Evolutionary conservation across 2,113 vertebrate genomes (phyloP).

Genomic region (Origma solitaria): DNA sequence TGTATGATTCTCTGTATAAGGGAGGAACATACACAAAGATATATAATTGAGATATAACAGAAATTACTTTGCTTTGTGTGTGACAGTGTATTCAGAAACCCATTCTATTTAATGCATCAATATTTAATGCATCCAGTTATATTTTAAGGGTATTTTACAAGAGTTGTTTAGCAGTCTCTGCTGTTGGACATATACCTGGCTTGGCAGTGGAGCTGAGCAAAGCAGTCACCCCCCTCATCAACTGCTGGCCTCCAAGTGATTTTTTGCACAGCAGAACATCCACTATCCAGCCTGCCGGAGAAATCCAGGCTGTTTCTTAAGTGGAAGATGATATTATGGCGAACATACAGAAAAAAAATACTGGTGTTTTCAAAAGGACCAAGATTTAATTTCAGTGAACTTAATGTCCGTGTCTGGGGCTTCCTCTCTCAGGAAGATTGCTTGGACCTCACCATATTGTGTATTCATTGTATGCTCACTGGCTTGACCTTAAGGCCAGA

Average conservation of each 20-base stretch:
- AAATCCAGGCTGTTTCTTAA: not conserved
- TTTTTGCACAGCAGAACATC: not conserved
- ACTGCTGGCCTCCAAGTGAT: accelerated
- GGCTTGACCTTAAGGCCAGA: not conserved
- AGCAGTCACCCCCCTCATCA: accelerated
- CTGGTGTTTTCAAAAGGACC: not conserved
- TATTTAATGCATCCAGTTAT: not conserved
- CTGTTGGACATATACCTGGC: not conserved
- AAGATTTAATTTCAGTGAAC: not conserved
- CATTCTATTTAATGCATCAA: not conserved
- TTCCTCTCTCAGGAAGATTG: not conserved
- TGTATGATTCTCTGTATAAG: not conserved
- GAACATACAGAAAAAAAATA: not conserved
- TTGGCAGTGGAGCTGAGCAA: not conserved
- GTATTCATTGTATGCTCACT: not conserved
- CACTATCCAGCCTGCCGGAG: not conserved
- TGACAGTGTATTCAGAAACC: not conserved
- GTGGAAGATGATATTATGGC: not conserved
- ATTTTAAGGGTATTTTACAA: not conserved
- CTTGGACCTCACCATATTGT: not conserved
- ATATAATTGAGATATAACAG: not conserved
- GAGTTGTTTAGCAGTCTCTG: accelerated
- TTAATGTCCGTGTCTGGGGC: not conserved
- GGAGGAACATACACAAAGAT: not conserved
- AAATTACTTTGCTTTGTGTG: not conserved